Base-by-base conservation (phyloP, 1,140 invertebrate genomes). In the Caenorhabditis briggsae region DNA sequence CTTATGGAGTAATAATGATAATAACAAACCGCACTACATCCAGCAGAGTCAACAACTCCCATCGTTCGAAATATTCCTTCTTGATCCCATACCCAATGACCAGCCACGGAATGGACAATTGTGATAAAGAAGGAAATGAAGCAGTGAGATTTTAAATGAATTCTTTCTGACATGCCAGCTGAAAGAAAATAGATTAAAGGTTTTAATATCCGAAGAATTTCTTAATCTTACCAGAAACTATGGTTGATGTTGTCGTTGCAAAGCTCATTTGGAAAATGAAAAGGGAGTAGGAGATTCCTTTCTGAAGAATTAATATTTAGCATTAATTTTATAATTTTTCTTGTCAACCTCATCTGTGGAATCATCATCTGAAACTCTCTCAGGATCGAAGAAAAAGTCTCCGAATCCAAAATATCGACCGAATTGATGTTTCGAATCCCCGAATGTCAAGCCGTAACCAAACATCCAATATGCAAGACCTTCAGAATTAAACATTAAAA, bases 401-500 rank as follows among this genome's bases (percentile, higher is more conserved):
- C 94, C 94, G 43, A 94, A 86, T 0, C 96, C 89, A 95, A 94
- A 89, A 95, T 95, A 84, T 16, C 95, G 94, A 93, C 96, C 97
- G 0, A 94, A 95, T 1, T 94, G 93, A 64, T 86, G 65, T 78
- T 43, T 56, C 5, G 33, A 55, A 25, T 83, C 82, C 0, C 96
- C 96, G 90, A 97, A 98, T 78, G 96, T 97, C 90, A 98, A 94
- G 0, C 95, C 96, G 93, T 96, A 98, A 0, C 97, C 97, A 91
- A 97, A 97, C 23, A 96, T 94, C 97, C 97, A 98, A 93, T 97
- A 98, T 0, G 96, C 97, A 6, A 97, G 92, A 82, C 96, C 86
- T 87, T 20, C 43, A 86, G 43, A 16, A 43, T 70, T 1, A 70
- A 70, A 33, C 33, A 33, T 33, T 70, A 43, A 43, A 18, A 16